Evolutionary conservation across 2,888 invertebrate species (phyloP), one percentile per base, ranked within the genome.

Genomic region (Conistra vaccinii): DNA sequence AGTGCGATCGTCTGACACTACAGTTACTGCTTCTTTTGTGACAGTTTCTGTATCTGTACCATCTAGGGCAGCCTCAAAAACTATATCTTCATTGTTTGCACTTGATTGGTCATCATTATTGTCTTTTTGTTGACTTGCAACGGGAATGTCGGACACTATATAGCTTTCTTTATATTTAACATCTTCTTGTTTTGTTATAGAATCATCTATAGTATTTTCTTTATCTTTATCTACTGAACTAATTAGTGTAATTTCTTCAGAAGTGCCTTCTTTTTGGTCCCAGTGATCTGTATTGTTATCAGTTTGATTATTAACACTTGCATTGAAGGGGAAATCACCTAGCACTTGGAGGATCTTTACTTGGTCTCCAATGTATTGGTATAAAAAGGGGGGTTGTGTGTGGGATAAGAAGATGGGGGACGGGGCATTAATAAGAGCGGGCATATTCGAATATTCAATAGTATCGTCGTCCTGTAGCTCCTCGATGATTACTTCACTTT

Each of bases 401-500:
- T 95, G 93, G 84, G 96, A 96, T 84, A 96, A 87, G 88, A 91
- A 95, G 75, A 96, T 88, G 69, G 92, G 92, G 76, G 94, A 91
- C 57, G 94, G 91, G 83, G 93, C 81, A 89, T 94, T 93, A 84
- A 95, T 90, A 87, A 96, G 94, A 85, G 94, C 93, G 88, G 96
- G 95, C 94, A 96, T 96, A 93, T 94, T 95, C 87, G 94, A 89
- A 94, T 93, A 95, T 91, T 94, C 94, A 92, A 93, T 91, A 90
- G 85, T 90, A 93, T 96, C 95, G 93, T 95, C 94, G 92, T 96
- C 96, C 85, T 92, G 94, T 87, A 95, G 92, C 93, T 96, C 96
- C 93, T 96, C 96, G 95, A 95, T 95, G 95, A 95, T 94, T 84
- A 96, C 95, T 94, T 95, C 95, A 91, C 92, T 93, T 90, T 93